Conservation (phyloP, 2,888 invertebrate species). For the Pachydiplax longipennis region DNA sequence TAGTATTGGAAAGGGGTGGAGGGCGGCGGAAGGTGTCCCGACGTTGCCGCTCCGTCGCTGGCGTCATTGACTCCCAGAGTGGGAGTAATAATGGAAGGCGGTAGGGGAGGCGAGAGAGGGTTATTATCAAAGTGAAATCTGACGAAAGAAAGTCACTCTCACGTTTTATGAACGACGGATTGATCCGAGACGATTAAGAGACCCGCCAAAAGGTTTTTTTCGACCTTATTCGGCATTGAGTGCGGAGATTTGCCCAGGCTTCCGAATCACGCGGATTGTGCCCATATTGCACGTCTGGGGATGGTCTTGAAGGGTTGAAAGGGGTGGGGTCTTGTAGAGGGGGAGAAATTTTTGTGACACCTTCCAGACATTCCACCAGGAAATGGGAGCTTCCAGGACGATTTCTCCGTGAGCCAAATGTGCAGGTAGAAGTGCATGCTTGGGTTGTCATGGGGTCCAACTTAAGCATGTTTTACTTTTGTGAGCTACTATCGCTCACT, state of each 20-base stretch:
- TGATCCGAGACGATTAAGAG: not conserved
- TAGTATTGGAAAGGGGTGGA: not conserved
- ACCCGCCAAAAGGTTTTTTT: not conserved
- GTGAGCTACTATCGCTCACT: too few species aligned
- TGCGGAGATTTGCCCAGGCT: not conserved
- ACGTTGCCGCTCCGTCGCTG: slow-evolving; percentile 27
- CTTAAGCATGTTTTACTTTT: too few species aligned
- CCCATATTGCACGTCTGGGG: not conserved
- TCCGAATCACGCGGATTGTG: not conserved
- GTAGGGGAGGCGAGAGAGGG: not conserved
- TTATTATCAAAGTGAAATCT: not conserved
- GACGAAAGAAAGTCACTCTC: not conserved
- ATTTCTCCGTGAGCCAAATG: too few species aligned
- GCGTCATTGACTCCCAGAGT: slow-evolving; percentile 36
- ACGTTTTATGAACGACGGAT: not conserved
- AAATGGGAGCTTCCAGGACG: too few species aligned
- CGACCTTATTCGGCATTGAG: not conserved
- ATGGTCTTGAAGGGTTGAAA: not conserved
- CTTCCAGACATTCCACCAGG: too few species aligned
- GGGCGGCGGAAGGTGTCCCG: not conserved
- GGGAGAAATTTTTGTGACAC: not conserved
- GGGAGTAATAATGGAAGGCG: not conserved
- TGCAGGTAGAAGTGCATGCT: too few species aligned
- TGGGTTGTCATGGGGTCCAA: too few species aligned
- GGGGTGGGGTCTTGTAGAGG: not conserved